phyloP scores from a whole-genome alignment of 1,140 invertebrate species.

The Coptotermes formosanus region DNA sequence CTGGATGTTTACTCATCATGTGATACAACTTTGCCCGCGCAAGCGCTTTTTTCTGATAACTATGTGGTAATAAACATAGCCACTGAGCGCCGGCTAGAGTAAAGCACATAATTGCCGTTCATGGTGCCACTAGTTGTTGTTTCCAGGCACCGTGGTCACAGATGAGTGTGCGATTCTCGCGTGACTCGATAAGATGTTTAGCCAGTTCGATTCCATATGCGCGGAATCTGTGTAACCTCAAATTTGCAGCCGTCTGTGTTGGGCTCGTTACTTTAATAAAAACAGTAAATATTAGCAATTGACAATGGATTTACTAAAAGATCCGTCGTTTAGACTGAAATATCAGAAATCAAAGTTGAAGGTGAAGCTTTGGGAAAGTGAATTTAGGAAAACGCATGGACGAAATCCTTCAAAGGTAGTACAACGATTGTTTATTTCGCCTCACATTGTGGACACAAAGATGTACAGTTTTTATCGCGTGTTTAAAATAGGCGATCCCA shows the following conservation, averaged over 20 bases:
- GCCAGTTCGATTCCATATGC: not conserved
- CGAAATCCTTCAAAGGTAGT: conserved; percentile 70
- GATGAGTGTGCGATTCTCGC: too few species aligned
- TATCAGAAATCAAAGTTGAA: conserved; percentile 65
- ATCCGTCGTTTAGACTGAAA: conserved; percentile 39
- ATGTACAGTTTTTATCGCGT: conserved; percentile 27
- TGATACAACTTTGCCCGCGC: too few species aligned
- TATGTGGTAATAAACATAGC: too few species aligned
- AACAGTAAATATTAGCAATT: not conserved
- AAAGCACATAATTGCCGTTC: too few species aligned
- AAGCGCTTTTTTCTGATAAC: too few species aligned
- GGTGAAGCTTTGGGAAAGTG: conserved; percentile 76
- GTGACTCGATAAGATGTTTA: too few species aligned
- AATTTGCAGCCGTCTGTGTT: not conserved
- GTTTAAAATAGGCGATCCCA: not conserved
- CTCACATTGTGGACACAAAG: conserved; percentile 22
- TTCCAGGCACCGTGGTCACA: too few species aligned
- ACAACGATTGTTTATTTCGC: conserved; percentile 18
- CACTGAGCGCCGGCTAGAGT: too few species aligned
- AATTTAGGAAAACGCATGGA: conserved; percentile 66
- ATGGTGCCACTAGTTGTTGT: too few species aligned
- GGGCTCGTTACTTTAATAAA: not conserved
- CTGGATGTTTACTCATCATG: too few species aligned
- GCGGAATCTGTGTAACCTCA: not conserved
- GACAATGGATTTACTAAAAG: conserved; percentile 32